Conservation (phyloP, 2,113 vertebrate genomes). For the Aegotheles bennettii region DNA sequence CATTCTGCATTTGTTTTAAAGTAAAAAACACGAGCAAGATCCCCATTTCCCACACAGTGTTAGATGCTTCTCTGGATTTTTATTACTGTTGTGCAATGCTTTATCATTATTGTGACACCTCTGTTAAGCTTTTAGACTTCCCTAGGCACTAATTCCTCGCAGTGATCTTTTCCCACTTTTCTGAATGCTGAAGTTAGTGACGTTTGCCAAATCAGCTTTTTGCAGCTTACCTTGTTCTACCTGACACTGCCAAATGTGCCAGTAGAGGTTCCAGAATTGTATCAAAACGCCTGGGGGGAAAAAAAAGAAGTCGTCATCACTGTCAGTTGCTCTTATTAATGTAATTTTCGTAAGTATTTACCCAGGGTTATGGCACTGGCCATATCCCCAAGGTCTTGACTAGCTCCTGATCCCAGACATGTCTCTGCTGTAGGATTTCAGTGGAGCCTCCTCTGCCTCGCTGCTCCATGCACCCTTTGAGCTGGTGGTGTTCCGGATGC, state of each 20-base stretch:
- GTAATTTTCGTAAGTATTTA: neutral
- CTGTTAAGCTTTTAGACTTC: neutral
- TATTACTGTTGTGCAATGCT: neutral
- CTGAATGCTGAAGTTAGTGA: neutral
- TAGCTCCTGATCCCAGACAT: neutral
- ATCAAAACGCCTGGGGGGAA: neutral
- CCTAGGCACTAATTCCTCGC: neutral
- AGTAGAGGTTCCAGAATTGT: neutral
- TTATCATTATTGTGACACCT: neutral
- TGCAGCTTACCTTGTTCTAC: neutral
- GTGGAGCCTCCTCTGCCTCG: accelerated
- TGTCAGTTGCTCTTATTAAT: neutral
- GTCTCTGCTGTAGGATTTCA: accelerated
- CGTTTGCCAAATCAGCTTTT: too few relatives aligned
- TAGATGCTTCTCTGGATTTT: neutral
- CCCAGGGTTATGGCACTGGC: too few relatives aligned
- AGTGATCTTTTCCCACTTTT: neutral
- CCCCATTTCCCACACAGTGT: accelerated
- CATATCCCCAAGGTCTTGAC: too few relatives aligned
- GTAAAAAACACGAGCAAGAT: neutral
- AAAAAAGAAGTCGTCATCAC: neutral
- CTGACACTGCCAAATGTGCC: neutral
- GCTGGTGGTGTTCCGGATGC: accelerated
- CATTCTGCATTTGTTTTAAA: neutral
- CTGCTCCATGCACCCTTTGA: accelerated